These are phyloP conservation scores for Callitettix versicolor DNA, from an alignment of 1,140 invertebrate species.

Conservation along the genomic window DNA sequence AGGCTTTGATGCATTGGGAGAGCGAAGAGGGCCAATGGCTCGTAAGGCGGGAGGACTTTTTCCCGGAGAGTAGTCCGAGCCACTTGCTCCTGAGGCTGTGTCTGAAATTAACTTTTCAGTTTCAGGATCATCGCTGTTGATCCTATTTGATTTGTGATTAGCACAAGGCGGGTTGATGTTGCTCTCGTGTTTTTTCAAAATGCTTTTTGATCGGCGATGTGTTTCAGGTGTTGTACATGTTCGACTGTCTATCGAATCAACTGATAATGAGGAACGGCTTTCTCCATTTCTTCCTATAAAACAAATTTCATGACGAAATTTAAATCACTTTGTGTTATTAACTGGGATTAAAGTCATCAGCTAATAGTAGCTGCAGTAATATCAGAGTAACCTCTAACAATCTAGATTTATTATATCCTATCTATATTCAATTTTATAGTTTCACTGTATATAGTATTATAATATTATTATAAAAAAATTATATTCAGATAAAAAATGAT, in stretches of 20 bases:
- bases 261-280: conserved; percentile 58
- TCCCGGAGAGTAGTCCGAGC: conserved; percentile 35
- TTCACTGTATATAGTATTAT: too few species aligned
- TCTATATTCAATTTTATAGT: too few species aligned
- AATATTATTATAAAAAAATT: too few species aligned
- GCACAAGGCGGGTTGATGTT: conserved; percentile 1
- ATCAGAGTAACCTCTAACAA: too few species aligned
- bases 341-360: too few species aligned
- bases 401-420: too few species aligned
- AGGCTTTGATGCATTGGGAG: conserved; percentile 15
- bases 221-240: conserved; percentile 49
- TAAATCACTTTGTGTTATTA: too few species aligned
- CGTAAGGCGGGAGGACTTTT: conserved; percentile 20
- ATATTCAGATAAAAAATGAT: too few species aligned
- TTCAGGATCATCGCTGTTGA: conserved; percentile 48
- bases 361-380: too few species aligned
- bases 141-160: conserved; percentile 32
- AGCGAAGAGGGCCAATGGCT: conserved; percentile 4
- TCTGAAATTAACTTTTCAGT: conserved; percentile 65
- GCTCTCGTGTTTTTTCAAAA: conserved; percentile 61
- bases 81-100: conserved; percentile 23
- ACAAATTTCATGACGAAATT: conserved; percentile 5
- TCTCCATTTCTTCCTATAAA: conserved; percentile 45
- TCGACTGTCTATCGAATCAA: conserved; percentile 54
- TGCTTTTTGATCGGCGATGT: conserved; percentile 59